These are phyloP conservation scores for Chaetura pelagica DNA, from an alignment of 2,113 vertebrate species.

Conservation along the genomic window DNA sequence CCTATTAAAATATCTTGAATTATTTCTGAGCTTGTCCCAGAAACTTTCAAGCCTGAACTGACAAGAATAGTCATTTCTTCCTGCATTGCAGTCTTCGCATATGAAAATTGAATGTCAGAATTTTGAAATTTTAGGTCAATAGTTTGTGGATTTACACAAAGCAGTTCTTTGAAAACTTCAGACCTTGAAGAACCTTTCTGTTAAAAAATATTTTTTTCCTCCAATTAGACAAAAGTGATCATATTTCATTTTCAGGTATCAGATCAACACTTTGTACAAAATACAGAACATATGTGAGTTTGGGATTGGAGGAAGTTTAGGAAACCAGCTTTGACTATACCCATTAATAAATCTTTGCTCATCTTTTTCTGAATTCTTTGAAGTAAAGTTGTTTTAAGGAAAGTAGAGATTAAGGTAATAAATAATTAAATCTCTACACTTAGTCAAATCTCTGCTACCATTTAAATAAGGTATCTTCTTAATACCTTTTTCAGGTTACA, in stretches of 20 bases:
- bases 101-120: neutral
- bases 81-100: neutral
- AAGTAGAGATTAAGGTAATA: neutral
- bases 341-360: neutral
- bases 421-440: neutral
- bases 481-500: neutral
- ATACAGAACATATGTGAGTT: neutral
- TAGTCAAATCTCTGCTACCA: neutral
- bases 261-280: neutral
- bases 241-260: neutral
- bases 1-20: neutral
- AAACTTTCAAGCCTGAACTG: neutral
- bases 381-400: neutral
- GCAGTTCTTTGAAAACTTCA: neutral
- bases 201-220: neutral
- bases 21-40: neutral
- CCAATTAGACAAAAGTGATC: neutral
- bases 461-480: neutral
- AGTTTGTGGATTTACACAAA: neutral
- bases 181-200: neutral
- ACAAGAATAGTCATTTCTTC: neutral
- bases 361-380: neutral
- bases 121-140: neutral
- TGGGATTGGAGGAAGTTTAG: neutral
- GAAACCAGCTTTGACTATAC: neutral